Base-by-base conservation (phyloP, 2,113 vertebrate genomes). In the Eupsittula cactorum region DNA sequence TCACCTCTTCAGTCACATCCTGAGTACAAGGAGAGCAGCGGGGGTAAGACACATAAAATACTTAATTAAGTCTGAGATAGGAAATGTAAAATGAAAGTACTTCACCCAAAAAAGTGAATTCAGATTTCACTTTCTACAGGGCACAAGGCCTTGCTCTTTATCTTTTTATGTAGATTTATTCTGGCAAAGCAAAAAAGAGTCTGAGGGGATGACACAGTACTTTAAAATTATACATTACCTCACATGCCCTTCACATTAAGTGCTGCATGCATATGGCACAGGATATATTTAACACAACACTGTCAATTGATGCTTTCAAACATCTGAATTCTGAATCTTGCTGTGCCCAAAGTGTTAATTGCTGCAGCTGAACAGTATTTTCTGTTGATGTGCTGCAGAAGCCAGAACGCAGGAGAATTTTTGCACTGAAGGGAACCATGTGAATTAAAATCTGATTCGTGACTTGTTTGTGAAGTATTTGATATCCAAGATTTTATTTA, bases 341-440 rank as follows among this genome's bases (percentile, higher is more conserved):
- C 59, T 11, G 70, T 52, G 75, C 75, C 53, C 21, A 5, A 59
- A 19, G 75, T 65, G 28, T 4, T 4, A 5, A 42, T 2, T 64
- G 81, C 88, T 49, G 92, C 82, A 80, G 83, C 82, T 86, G 77
- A 70, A 14, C 11, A 3, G 85, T 12, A 10, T 9, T 39, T n/a
- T 35, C 53, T 68, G 76, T 31, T 27, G 37, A 18, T 31, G 31
- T 8, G 57, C 24, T n/a, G 57, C 90, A 59, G 67, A 77, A 86
- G 84, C 57, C 46, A 44, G 9, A 1, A 24, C 3, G 25, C 62
- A 41, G 76, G 57, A 64, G 68, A 20, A 9, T 3, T 6, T 57
- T 5, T 10, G 9, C 69, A 10, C 68, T 1, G 52, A 39, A 8
- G 39, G 39, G 49, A 77, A 24, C 15, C 41, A 10, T 2, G 0